Evolutionary conservation across 2,888 invertebrate genomes (phyloP).

Genomic region (Balanococcus diminutus): DNA sequence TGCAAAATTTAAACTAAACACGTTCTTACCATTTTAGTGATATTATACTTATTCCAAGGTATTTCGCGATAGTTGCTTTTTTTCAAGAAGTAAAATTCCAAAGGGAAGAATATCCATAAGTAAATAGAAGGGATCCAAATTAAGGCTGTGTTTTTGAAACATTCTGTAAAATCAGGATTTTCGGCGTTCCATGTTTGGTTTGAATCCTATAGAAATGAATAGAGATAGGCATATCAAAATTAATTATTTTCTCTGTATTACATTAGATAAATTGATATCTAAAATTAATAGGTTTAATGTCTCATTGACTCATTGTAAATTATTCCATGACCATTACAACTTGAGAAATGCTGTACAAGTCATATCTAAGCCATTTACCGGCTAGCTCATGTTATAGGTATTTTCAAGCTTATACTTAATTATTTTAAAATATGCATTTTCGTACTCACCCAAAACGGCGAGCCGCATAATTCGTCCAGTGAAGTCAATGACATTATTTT

Average conservation of each 20-base stretch:
- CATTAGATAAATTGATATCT: too few relatives aligned
- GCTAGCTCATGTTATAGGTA: too few relatives aligned
- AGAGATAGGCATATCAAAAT: too few relatives aligned
- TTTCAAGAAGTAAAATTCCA: conserved; percentile 78
- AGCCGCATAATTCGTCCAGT: conserved; percentile 51
- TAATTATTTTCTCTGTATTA: too few relatives aligned
- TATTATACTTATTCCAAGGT: conserved; percentile 74
- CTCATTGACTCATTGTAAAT: too few relatives aligned
- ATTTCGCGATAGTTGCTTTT: conserved; percentile 78
- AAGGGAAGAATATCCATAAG: conserved; percentile 77
- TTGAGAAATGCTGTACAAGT: too few relatives aligned
- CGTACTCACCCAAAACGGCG: conserved; percentile 56
- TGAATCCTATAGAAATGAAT: conserved; percentile 67
- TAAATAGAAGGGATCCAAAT: conserved; percentile 88
- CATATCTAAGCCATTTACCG: too few relatives aligned
- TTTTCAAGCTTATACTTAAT: not conserved
- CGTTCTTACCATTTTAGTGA: conserved; percentile 68
- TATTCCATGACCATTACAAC: too few relatives aligned
- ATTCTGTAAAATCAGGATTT: conserved; percentile 84
- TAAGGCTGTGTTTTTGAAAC: conserved; percentile 89
- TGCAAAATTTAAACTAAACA: not conserved
- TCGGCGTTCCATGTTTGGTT: conserved; percentile 81
- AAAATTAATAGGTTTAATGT: too few relatives aligned
- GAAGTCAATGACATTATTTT: not conserved
- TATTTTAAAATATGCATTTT: not conserved